Evolutionary conservation across 2,113 vertebrate species (phyloP), one percentile per base, ranked within the genome.

Genomic region (Rostratula benghalensis): DNA sequence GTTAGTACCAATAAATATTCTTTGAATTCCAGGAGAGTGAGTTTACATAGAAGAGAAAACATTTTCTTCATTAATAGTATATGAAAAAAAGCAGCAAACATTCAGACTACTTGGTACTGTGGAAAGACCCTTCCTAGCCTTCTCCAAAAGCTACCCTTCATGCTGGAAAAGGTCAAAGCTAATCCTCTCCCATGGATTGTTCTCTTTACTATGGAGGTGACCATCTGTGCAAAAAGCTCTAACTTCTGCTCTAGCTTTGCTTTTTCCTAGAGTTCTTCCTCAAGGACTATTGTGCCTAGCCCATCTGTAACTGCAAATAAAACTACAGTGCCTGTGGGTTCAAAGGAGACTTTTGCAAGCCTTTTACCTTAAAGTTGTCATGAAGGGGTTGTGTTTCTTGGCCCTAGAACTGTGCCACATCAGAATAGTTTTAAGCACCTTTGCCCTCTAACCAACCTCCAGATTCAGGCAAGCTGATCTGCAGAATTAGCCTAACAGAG

Each of bases 151-250:
- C 37, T 93, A 82, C 78, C 74, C 78, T 94, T 95, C 95, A 82
- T 65, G 80, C 81, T 94, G 92, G 27, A 94, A 96, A 96, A 96
- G 94, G 96, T 96, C 94, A 96, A 65, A 96, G 56, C 87, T 96
- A 96, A 96, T 96, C 92, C 91, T 95, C 89, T 96, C 94, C 93
- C 83, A 95, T 86, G 94, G 94, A 95, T 80, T 95, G 93, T 80
- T 96, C 94, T 95, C 95, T 96, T 96, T 96, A 93, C 91, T 95
- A 95, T 93, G 92, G 92, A 96, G 84, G 90, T 93, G 88, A 75
- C 96, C 94, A 96, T 95, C 93, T 96, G 95, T 95, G 94, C 94
- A 91, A 82, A 95, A 93, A 93, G 48, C 95, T 89, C 94, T 33
- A 82, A 96, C 95, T 97, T 89, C 94, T 96, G 89, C 73, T 93